Evolutionary conservation across 2,888 invertebrate species (phyloP).

Genomic region (Drosophila silvestris): DNA sequence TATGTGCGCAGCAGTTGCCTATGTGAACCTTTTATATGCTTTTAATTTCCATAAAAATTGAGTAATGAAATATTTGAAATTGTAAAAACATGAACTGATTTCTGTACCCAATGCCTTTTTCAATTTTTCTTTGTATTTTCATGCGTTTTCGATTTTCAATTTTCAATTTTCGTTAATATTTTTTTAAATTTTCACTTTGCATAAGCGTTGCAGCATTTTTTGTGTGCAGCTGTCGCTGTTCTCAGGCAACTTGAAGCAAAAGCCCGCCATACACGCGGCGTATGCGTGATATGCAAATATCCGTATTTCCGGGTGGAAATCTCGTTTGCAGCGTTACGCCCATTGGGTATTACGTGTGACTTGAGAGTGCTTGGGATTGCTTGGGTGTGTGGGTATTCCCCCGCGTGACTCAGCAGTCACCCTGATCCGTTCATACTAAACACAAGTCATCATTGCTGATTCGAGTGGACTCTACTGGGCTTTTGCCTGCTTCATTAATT

Average conservation of each 20-base stretch:
- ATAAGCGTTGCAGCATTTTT: slow-evolving; percentile 39
- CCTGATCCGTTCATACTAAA: slow-evolving; percentile 35
- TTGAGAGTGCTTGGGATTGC: not conserved
- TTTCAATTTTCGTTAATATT: not conserved
- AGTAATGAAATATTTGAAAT: slow-evolving; percentile 10
- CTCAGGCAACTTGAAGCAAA: slow-evolving; percentile 13
- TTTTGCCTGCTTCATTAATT: slow-evolving; percentile 38
- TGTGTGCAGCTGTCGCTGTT: slow-evolving; percentile 36
- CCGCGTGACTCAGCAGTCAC: slow-evolving; percentile 29
- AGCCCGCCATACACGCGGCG: slow-evolving; percentile 27
- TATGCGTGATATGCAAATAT: slow-evolving; percentile 59
- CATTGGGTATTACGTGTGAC: not conserved
- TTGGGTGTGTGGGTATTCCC: not conserved
- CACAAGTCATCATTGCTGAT: slow-evolving; percentile 33
- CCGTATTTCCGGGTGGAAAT: not conserved
- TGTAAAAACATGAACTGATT: slow-evolving; percentile 7
- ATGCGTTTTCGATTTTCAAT: not conserved
- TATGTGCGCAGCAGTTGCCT: slow-evolving; percentile 26
- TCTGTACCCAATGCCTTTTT: not conserved
- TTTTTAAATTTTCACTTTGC: slow-evolving; percentile 45
- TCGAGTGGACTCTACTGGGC: slow-evolving; percentile 18
- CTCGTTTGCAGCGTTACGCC: slow-evolving; percentile 8
- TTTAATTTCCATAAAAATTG: slow-evolving; percentile 56
- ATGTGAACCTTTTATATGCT: slow-evolving; percentile 67
- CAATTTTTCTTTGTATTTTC: slow-evolving; percentile 19